These are phyloP conservation scores for Rhodophaea formosa DNA, from an alignment of 2,888 invertebrate species.

Conservation along the genomic window DNA sequence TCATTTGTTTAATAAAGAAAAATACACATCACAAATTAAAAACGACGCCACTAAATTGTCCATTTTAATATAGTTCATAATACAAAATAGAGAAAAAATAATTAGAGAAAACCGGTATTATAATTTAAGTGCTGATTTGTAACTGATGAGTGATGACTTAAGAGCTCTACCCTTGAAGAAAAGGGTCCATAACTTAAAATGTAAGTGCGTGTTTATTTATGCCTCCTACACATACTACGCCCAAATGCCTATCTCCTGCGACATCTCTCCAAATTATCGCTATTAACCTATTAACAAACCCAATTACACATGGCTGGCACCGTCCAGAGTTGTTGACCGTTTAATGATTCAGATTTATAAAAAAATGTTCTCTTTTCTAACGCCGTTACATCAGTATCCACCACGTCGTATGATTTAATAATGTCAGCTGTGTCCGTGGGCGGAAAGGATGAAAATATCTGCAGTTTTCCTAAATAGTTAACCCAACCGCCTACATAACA, in stretches of 20 bases:
- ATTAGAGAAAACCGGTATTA: too few relatives aligned
- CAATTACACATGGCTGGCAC: conserved; percentile 7
- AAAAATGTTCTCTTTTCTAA: conserved; percentile 9
- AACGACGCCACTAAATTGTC: too few relatives aligned
- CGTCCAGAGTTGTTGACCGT: conserved; percentile 4
- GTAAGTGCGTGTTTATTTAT: neutral
- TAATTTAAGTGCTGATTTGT: too few relatives aligned
- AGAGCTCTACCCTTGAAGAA: too few relatives aligned
- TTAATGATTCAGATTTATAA: conserved; percentile 8
- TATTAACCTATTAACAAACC: conserved; percentile 8
- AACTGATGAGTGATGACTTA: too few relatives aligned
- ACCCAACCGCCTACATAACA: conserved; percentile 69
- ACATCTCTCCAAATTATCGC: neutral
- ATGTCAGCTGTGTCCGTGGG: conserved; percentile 56
- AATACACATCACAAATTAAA: too few relatives aligned
- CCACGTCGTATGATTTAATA: conserved; percentile 48
- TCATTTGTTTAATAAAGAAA: too few relatives aligned
- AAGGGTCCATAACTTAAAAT: neutral
- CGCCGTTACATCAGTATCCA: conserved; percentile 8
- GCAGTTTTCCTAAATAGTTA: conserved; percentile 52
- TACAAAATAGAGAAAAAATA: too few relatives aligned
- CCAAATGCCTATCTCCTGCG: neutral
- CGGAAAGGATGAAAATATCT: conserved; percentile 57
- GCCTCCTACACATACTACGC: neutral
- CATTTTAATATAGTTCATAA: too few relatives aligned